These are phyloP conservation scores for Cydia splendana DNA, from an alignment of 1,140 invertebrate species.

Conservation along the genomic window DNA sequence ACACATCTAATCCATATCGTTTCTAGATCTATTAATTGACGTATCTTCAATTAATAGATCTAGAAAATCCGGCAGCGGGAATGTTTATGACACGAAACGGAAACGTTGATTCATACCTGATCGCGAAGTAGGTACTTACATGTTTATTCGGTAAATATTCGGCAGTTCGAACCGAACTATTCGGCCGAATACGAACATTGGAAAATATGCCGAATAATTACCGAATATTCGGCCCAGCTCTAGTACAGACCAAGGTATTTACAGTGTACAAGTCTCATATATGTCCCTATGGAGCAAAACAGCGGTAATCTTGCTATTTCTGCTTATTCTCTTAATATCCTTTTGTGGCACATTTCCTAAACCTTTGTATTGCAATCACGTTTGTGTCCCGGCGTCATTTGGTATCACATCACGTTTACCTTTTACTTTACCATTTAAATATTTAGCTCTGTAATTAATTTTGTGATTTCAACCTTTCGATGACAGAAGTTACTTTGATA, in stretches of 20 bases:
- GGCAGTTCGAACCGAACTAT: no score
- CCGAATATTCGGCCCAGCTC: no score
- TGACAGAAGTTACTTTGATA: background rate
- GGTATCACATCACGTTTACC: conserved; percentile 2
- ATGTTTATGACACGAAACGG: no score
- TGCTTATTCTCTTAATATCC: background rate
- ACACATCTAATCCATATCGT: no score
- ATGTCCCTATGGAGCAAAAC: background rate
- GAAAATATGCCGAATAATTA: no score
- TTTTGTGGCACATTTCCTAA: background rate
- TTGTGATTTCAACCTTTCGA: background rate
- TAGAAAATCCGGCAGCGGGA: no score
- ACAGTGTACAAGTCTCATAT: background rate
- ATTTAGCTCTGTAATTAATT: background rate
- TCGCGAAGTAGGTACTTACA: no score
- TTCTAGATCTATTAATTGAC: no score
- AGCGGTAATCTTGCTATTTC: background rate
- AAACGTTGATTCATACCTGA: no score
- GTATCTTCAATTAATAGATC: no score
- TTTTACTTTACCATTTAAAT: conserved; percentile 8
- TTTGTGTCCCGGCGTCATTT: background rate
- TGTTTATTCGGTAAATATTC: no score
- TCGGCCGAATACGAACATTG: no score
- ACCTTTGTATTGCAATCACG: conserved; percentile 22
- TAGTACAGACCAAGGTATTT: background rate